phyloP scores from a whole-genome alignment of 2,888 invertebrate species.

The Leucoma salicis region DNA sequence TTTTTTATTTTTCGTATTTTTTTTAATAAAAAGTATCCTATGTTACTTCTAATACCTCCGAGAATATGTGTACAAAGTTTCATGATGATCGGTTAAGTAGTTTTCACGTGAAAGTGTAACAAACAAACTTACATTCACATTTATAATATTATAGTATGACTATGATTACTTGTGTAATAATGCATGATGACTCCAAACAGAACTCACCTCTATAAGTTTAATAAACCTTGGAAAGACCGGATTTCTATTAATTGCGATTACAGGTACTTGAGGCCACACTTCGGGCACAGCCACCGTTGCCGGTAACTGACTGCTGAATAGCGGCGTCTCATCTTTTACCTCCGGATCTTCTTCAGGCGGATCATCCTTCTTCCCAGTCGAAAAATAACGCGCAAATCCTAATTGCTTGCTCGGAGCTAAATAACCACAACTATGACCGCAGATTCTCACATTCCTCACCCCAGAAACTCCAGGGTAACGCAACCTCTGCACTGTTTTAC shows the following conservation, averaged over 20 bases:
- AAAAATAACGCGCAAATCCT: conserved; percentile 50
- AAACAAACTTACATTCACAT: too few species aligned
- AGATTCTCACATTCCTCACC: conserved; percentile 39
- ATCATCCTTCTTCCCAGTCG: conserved; percentile 61
- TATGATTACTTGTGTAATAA: too few species aligned
- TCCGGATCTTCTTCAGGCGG: conserved; percentile 64
- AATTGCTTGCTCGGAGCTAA: conserved; percentile 25
- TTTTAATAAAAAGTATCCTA: too few species aligned
- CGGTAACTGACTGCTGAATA: conserved; percentile 84
- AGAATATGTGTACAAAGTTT: too few species aligned
- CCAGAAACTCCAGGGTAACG: conserved; percentile 29
- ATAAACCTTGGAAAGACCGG: conserved; percentile 99
- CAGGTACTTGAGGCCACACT: conserved; percentile 97
- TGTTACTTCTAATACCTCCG: too few species aligned
- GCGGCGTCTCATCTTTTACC: conserved; percentile 63
- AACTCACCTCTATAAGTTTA: conserved; percentile 94
- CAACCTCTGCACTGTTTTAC: conserved; percentile 51
- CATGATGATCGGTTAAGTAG: too few species aligned
- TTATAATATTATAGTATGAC: too few species aligned
- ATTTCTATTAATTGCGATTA: conserved; percentile 96
- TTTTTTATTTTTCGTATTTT: too few species aligned
- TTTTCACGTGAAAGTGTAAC: too few species aligned
- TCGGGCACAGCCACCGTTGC: conserved; percentile 97
- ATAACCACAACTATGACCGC: conserved; percentile 42
- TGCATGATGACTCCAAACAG: too few species aligned